phyloP scores from a whole-genome alignment of 2,888 invertebrate genomes.

The Ariolimax columbianus region DNA sequence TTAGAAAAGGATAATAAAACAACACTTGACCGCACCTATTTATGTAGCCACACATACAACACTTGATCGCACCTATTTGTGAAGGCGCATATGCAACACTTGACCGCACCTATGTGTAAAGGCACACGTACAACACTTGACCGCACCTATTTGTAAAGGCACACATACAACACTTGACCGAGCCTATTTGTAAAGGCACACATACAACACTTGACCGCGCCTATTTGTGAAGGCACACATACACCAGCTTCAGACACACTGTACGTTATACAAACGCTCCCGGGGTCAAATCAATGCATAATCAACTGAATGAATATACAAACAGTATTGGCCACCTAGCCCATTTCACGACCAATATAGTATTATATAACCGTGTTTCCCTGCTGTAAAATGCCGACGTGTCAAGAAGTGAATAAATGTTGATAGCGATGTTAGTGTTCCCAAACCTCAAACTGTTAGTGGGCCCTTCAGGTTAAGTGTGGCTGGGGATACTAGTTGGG shows the following conservation, averaged over 20 bases:
- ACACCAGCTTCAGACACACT: neutral
- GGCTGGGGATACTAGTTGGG: too few species aligned
- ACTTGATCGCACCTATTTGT: neutral
- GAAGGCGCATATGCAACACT: neutral
- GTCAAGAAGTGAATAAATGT: neutral
- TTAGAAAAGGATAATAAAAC: neutral
- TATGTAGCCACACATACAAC: neutral
- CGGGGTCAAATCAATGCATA: constrained; percentile 5
- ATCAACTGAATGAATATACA: neutral
- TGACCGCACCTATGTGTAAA: neutral
- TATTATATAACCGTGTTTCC: neutral
- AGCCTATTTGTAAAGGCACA: too few species aligned
- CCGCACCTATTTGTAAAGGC: neutral
- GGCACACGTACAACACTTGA: too few species aligned
- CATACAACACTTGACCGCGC: too few species aligned
- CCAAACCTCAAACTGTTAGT: too few species aligned
- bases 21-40: neutral
- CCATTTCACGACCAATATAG: neutral
- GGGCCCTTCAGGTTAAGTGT: too few species aligned
- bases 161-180: neutral
- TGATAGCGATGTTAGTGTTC: too few species aligned
- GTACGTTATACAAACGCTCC: neutral
- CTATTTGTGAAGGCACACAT: neutral
- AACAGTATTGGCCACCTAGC: neutral
- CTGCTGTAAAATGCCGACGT: neutral